phyloP scores from a whole-genome alignment of 2,113 vertebrate genomes.

The Todiramphus saurophagus region DNA sequence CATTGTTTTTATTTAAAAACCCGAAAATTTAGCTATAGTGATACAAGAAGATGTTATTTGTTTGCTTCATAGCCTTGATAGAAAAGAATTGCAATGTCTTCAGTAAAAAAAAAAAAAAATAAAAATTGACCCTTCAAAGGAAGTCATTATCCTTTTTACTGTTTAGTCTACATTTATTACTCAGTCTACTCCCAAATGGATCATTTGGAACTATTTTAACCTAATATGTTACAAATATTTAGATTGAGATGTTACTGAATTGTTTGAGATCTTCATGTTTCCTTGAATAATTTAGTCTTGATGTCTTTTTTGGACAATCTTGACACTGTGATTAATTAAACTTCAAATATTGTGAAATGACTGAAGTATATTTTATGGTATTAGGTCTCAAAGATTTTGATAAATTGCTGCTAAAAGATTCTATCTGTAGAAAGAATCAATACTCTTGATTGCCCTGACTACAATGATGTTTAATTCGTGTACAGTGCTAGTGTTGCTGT shows the following conservation, averaged over 20 bases:
- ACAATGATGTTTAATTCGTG: slow-evolving; percentile 36
- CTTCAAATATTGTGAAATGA: slow-evolving; percentile 21
- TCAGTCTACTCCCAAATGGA: not conserved
- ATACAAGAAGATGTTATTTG: not conserved
- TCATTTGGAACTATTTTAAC: not conserved
- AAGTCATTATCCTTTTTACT: not conserved
- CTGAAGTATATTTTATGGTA: slow-evolving; percentile 30
- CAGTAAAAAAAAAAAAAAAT: not conserved
- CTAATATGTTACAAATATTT: not conserved
- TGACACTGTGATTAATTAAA: slow-evolving; percentile 63
- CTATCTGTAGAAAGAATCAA: slow-evolving; percentile 27
- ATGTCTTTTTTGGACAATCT: slow-evolving; percentile 21
- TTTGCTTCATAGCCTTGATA: not conserved
- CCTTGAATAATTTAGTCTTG: not conserved
- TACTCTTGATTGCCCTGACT: slow-evolving; percentile 32
- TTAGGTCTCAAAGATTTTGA: slow-evolving; percentile 37
- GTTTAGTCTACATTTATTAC: slow-evolving; percentile 21
- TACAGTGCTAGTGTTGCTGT: not conserved
- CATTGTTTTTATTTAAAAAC: not conserved
- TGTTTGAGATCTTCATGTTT: not conserved
- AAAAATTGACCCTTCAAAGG: not conserved
- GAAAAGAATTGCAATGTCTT: not conserved
- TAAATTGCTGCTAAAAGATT: slow-evolving; percentile 44
- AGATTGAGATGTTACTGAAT: not conserved
- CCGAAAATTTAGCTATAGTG: not conserved